phyloP scores from a whole-genome alignment of 2,888 invertebrate species.

The Lasius platythorax region DNA sequence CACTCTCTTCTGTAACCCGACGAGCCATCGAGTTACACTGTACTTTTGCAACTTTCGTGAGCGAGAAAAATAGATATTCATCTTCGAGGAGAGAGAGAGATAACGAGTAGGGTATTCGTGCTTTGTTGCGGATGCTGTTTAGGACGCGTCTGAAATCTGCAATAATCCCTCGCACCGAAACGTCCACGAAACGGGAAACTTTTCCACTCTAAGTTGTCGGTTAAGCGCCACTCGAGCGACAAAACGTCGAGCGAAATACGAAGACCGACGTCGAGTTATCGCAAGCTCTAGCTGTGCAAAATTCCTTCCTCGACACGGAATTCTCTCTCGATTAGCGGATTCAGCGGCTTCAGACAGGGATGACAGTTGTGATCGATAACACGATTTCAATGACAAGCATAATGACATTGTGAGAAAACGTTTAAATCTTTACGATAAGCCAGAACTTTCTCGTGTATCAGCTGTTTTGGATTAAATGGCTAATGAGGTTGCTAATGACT shows the following conservation, averaged over 20 bases:
- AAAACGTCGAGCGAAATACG: constrained; percentile 9
- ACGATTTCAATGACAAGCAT: neutral
- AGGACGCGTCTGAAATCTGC: constrained; percentile 45
- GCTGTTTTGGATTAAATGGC: neutral
- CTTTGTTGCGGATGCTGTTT: constrained; percentile 19
- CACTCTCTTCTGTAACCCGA: constrained; percentile 13
- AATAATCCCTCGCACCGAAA: constrained; percentile 26
- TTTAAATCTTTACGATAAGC: neutral
- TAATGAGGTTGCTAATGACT: neutral
- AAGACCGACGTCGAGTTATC: constrained; percentile 4
- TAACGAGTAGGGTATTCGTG: neutral
- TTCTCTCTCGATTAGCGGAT: constrained; percentile 1
- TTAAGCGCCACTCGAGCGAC: constrained; percentile 34
- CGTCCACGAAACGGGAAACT: constrained; percentile 25
- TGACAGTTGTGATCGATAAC: neutral
- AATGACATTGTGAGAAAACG: neutral
- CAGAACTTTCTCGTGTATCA: neutral
- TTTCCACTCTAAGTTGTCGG: constrained; percentile 45
- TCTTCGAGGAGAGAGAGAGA: neutral
- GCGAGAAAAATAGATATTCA: constrained; percentile 31
- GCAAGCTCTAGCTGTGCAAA: neutral
- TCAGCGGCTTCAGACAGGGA: neutral
- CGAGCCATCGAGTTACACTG: constrained; percentile 32
- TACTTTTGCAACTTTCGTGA: constrained; percentile 23
- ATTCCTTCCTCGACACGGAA: neutral